A percentile compares a stretch with the other conserved stretches of the same genome.
Evolutionary conservation across 2,888 invertebrate species (phyloP).

Genomic region (Seira sanloemensis): DNA sequence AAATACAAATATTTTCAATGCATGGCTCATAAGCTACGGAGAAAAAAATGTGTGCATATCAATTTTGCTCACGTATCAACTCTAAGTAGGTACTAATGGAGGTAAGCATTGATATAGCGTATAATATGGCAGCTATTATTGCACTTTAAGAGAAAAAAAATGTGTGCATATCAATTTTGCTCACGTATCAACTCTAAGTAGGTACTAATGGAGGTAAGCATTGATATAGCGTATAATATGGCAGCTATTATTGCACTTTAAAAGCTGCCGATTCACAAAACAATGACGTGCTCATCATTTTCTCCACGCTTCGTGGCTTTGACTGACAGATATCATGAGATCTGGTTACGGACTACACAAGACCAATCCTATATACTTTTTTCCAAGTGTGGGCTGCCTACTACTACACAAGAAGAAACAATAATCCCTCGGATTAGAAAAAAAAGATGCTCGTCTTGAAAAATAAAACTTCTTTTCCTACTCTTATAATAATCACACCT

Average conservation of each 20-base stretch:
- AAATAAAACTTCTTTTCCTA: neutral
- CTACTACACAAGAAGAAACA: no score
- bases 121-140: neutral
- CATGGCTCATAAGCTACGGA: no score
- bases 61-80: neutral
- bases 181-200: conserved; percentile 40
- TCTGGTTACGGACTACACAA: conserved; percentile 48
- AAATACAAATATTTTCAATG: no score
- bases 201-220: conserved; percentile 25
- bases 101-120: neutral
- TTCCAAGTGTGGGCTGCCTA: conserved; percentile 41
- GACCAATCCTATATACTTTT: neutral
- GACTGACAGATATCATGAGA: conserved; percentile 63
- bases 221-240: conserved; percentile 32
- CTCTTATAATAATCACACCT: neutral
- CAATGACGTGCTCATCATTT: conserved; percentile 61
- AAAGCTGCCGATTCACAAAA: conserved; percentile 60
- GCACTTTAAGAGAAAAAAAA: neutral
- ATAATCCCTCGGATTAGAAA: no score
- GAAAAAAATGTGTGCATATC: neutral
- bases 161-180: conserved; percentile 37
- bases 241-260: conserved; percentile 40
- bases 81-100: no score
- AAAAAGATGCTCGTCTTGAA: no score
- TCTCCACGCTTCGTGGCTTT: conserved; percentile 62